These are phyloP conservation scores for Drosophila parthenogenetica DNA, from an alignment of 2,888 invertebrate genomes.

Conservation along the genomic window DNA sequence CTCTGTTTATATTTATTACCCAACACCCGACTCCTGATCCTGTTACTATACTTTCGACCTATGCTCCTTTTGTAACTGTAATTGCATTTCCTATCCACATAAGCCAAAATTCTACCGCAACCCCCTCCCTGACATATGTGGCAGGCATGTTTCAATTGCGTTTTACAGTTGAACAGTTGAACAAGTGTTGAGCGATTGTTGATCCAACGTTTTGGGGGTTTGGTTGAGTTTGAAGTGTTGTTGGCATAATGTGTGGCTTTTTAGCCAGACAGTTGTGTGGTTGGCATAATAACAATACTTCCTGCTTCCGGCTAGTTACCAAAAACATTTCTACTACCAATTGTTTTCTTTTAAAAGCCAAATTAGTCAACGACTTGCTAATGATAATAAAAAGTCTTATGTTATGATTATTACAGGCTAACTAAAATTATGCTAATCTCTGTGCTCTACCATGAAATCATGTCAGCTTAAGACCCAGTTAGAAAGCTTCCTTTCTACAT, in stretches of 20 bases:
- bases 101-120: not conserved
- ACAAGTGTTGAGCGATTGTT: conserved; percentile 41
- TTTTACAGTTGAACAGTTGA: conserved; percentile 43
- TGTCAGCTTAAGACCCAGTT: conserved; percentile 12
- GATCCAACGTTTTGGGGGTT: conserved; percentile 18
- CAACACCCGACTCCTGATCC: conserved; percentile 41
- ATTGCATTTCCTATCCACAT: conserved; percentile 64
- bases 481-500: not conserved
- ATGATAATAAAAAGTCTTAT: not conserved
- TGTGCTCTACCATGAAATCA: conserved; percentile 8
- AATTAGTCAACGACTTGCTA: not conserved
- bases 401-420: not conserved
- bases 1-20: conserved; percentile 76
- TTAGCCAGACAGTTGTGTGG: conserved; percentile 51
- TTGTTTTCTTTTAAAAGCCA: too few species aligned
- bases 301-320: not conserved
- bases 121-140: not conserved
- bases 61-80: conserved; percentile 52
- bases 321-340: too few species aligned
- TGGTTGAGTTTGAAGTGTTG: conserved; percentile 56
- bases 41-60: conserved; percentile 16
- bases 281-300: conserved; percentile 31
- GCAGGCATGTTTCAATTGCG: conserved; percentile 57
- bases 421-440: conserved; percentile 19
- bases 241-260: conserved; percentile 49